Percentiles rank a stretch among this genome's conserved stretches.
These are phyloP conservation scores for Diloba caeruleocephala DNA, from an alignment of 2,888 invertebrate genomes.

Conservation along the genomic window DNA sequence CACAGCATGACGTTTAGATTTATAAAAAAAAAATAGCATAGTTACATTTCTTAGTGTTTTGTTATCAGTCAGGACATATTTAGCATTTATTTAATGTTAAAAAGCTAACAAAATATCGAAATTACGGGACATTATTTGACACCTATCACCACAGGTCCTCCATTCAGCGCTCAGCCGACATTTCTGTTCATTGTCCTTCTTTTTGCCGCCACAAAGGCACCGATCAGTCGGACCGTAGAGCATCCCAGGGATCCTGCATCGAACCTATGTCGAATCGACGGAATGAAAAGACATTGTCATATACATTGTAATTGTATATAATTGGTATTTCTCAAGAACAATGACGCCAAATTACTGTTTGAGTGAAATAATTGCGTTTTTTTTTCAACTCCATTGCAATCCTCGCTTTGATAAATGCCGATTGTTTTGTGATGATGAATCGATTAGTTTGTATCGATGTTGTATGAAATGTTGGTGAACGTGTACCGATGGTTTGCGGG, in stretches of 20 bases:
- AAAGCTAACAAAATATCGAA: conserved; percentile 42
- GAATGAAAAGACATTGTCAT: conserved; percentile 85
- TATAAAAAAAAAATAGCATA: too few relatives aligned
- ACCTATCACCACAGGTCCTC: conserved; percentile 58
- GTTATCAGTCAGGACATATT: conserved; percentile 17
- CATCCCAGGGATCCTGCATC: conserved; percentile 78
- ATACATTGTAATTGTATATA: conserved; percentile 88
- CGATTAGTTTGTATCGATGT: conserved; percentile 59
- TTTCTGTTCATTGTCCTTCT: conserved; percentile 79
- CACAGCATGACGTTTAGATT: too few relatives aligned
- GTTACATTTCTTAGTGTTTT: too few relatives aligned
- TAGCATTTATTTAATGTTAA: conserved; percentile 11
- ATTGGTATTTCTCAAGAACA: conserved; percentile 88
- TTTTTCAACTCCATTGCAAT: conserved; percentile 66
- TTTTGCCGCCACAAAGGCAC: conserved; percentile 70
- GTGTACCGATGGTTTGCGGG: conserved; percentile 41
- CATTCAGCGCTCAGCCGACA: conserved; percentile 58
- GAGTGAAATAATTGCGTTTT: conserved; percentile 85
- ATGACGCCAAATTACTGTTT: conserved; percentile 86
- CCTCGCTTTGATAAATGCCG: conserved; percentile 81
- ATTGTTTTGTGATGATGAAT: conserved; percentile 71
- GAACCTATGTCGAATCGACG: conserved; percentile 82
- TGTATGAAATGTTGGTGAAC: conserved; percentile 52
- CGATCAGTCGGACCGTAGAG: conserved; percentile 65
- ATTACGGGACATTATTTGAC: conserved; percentile 68